Evolutionary conservation across 2,888 invertebrate species (phyloP).

Genomic region (Cepaea hortensis): DNA sequence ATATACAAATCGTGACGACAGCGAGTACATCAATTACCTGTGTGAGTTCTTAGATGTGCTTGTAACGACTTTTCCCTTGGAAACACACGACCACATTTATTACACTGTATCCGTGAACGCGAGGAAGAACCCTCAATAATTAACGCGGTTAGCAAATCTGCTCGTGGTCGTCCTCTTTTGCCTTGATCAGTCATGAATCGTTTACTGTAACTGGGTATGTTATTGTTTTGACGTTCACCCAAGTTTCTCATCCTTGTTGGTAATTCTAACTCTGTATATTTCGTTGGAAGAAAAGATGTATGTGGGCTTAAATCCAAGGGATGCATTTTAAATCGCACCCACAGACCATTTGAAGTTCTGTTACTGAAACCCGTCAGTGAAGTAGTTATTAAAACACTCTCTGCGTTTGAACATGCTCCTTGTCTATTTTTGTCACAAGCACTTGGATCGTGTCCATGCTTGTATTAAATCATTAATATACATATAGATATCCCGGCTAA

Average conservation of each 20-base stretch:
- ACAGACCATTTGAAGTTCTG: neutral
- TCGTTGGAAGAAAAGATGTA: slow-evolving; percentile 11
- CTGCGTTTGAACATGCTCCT: slow-evolving; percentile 21
- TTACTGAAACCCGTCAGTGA: neutral
- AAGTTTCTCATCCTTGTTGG: neutral
- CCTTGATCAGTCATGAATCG: slow-evolving; percentile 71
- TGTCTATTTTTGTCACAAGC: slow-evolving; percentile 50
- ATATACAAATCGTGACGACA: neutral
- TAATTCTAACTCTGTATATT: neutral
- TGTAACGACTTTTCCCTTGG: slow-evolving; percentile 86
- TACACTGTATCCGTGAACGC: slow-evolving; percentile 84
- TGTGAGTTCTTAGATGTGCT: slow-evolving; percentile 79
- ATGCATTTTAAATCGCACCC: slow-evolving; percentile 42
- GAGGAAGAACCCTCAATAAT: slow-evolving; percentile 84
- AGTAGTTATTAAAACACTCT: slow-evolving; percentile 2
- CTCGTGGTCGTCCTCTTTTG: slow-evolving; percentile 83
- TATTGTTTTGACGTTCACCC: slow-evolving; percentile 2
- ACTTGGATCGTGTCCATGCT: slow-evolving; percentile 51
- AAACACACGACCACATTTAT: slow-evolving; percentile 84
- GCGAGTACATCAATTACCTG: slow-evolving; percentile 74
- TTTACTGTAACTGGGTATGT: slow-evolving; percentile 19
- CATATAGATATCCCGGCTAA: slow-evolving; percentile 18
- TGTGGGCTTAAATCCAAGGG: slow-evolving; percentile 42
- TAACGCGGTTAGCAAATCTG: slow-evolving; percentile 83
- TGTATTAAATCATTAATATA: slow-evolving; percentile 27